Evolutionary conservation across 2,888 invertebrate genomes (phyloP).

Genomic region (Calameuta idolon): DNA sequence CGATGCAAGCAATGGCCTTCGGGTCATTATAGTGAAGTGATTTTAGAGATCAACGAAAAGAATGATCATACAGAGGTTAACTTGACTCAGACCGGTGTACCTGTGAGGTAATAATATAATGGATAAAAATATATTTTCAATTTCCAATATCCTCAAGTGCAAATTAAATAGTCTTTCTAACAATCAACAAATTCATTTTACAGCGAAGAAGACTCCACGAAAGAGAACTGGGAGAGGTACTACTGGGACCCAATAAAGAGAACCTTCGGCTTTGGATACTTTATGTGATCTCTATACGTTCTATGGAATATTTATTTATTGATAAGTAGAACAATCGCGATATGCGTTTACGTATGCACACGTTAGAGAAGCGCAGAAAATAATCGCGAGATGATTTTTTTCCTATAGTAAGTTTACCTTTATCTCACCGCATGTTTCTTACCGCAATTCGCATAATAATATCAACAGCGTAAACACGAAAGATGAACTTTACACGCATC

Average conservation of each 20-base stretch:
- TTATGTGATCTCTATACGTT: conserved; percentile 63
- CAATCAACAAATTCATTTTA: conserved; percentile 30
- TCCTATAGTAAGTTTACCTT: not conserved
- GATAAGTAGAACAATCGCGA: conserved; percentile 50
- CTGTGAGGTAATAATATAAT: conserved; percentile 70
- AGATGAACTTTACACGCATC: not conserved
- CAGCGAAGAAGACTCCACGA: conserved; percentile 81
- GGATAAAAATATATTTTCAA: not conserved
- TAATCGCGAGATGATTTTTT: not conserved
- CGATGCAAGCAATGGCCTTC: conserved; percentile 94
- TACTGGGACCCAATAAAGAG: conserved; percentile 96
- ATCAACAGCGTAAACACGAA: not conserved
- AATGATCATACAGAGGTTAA: conserved; percentile 88
- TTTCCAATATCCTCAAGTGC: not conserved
- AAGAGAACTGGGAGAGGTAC: conserved; percentile 91
- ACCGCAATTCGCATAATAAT: not conserved
- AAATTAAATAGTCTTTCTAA: not conserved
- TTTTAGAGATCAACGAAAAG: conserved; percentile 86
- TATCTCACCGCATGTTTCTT: not conserved
- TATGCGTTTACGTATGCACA: conserved; percentile 9
- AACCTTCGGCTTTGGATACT: conserved; percentile 90
- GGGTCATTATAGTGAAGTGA: conserved; percentile 91
- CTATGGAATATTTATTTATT: conserved; percentile 52
- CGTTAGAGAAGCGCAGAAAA: not conserved
- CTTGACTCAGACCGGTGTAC: conserved; percentile 87